Evolutionary conservation across 2,888 invertebrate species (phyloP).

Genomic region (Clunio marinus): DNA sequence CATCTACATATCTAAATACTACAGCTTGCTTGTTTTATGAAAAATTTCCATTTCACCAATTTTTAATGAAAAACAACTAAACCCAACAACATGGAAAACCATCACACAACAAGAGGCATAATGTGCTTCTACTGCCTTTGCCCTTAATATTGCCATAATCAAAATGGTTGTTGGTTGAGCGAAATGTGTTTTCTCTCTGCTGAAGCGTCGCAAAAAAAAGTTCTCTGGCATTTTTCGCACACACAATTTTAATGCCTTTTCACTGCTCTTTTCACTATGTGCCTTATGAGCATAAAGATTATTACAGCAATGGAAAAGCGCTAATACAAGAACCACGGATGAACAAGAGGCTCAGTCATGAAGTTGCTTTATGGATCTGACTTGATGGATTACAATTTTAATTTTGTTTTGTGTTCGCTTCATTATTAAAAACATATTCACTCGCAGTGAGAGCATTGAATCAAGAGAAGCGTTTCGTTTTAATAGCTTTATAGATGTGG

Average conservation of each 20-base stretch:
- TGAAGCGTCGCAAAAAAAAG: not conserved
- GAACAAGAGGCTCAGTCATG: not conserved
- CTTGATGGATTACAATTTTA: slow-evolving; percentile 32
- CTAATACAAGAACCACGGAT: not conserved
- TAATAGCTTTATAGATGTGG: not conserved
- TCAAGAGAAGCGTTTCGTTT: not conserved
- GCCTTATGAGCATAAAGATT: not conserved
- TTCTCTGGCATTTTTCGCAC: not conserved
- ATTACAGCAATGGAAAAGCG: not conserved
- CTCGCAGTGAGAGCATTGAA: not conserved
- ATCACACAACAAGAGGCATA: slow-evolving; percentile 6
- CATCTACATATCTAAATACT: not conserved
- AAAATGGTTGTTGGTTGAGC: slow-evolving; percentile 3
- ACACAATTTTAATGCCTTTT: no score
- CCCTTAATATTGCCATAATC: slow-evolving; percentile 10
- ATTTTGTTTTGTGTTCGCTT: slow-evolving; percentile 14
- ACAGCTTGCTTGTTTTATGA: not conserved
- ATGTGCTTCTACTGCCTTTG: slow-evolving; percentile 6
- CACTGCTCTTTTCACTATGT: not conserved
- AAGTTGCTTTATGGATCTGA: slow-evolving; percentile 15
- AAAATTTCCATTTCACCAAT: slow-evolving; percentile 10
- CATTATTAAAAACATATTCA: not conserved
- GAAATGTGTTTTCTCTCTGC: not conserved
- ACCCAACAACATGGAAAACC: slow-evolving; percentile 10
- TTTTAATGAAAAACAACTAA: slow-evolving; percentile 10